Conservation (phyloP, 2,888 invertebrate genomes). For the Parelbella ahira region DNA sequence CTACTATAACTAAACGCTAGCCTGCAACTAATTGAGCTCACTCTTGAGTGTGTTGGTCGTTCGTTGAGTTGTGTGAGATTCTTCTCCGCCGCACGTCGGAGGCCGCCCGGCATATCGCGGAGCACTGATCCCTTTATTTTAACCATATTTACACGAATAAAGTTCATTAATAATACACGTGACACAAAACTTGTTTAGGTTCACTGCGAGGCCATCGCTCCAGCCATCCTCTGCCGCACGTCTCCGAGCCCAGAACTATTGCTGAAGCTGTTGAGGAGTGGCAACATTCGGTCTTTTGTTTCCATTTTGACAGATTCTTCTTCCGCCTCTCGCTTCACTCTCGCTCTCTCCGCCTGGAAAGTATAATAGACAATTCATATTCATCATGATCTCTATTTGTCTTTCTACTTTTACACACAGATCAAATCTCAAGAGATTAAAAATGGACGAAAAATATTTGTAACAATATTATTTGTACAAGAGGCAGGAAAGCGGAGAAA, state of each 20-base stretch:
- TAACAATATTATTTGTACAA: too few relatives aligned
- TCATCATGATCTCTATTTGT: too few relatives aligned
- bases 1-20: slow-evolving; percentile 12
- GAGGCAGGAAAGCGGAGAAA: too few relatives aligned
- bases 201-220: slow-evolving; percentile 73
- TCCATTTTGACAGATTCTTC: slow-evolving; percentile 45
- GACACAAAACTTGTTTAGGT: slow-evolving; percentile 4
- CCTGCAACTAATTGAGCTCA: slow-evolving; percentile 30
- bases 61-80: slow-evolving; percentile 21
- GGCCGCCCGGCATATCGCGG: too few relatives aligned
- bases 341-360: slow-evolving; percentile 45
- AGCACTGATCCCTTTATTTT: too few relatives aligned
- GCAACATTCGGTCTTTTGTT: slow-evolving; percentile 57
- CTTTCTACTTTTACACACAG: too few relatives aligned
- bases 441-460: too few relatives aligned
- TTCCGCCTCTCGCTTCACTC: slow-evolving; percentile 48
- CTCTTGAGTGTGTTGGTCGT: neutral
- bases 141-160: too few relatives aligned
- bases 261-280: slow-evolving; percentile 66
- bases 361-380: too few relatives aligned
- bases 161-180: neutral
- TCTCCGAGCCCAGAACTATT: slow-evolving; percentile 62
- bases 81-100: too few relatives aligned
- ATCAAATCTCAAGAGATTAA: too few relatives aligned
- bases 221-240: slow-evolving; percentile 69